These are phyloP conservation scores for Sciurus carolinensis DNA, from an alignment of 2,797 vertebrate species.

Conservation along the genomic window DNA sequence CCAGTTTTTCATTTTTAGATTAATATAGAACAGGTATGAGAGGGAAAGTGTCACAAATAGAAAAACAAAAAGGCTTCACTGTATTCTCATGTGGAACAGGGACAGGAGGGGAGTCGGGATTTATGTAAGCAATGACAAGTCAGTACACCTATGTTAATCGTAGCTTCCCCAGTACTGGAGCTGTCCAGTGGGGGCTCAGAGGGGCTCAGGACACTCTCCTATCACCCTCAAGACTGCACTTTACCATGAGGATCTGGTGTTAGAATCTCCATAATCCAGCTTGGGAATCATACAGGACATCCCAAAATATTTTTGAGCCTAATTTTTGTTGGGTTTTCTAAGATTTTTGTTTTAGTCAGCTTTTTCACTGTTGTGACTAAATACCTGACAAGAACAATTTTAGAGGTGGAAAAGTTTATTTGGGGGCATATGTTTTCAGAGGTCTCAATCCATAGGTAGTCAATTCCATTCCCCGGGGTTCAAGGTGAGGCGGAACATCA, in stretches of 20 bases:
- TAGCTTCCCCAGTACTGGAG: neutral
- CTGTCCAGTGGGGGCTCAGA: neutral
- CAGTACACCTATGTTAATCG: neutral
- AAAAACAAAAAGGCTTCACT: neutral
- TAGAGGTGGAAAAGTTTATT: too few species aligned
- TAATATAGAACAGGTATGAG: neutral
- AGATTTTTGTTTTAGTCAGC: too few species aligned
- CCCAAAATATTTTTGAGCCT: neutral
- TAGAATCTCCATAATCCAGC: neutral
- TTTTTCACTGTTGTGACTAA: too few species aligned
- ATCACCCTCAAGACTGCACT: neutral
- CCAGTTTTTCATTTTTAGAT: neutral
- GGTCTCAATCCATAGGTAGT: too few species aligned
- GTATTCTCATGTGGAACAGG: neutral
- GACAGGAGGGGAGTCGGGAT: neutral
- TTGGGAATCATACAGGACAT: neutral
- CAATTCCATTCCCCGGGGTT: too few species aligned
- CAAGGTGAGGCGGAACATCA: too few species aligned
- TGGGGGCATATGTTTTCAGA: too few species aligned
- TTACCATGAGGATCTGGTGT: neutral
- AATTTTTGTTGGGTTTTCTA: neutral
- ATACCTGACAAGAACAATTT: too few species aligned
- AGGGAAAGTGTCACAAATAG: neutral
- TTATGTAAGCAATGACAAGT: neutral
- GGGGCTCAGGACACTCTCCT: accelerated